These are phyloP conservation scores for Cebus imitator DNA, from an alignment of 2,113 vertebrate species.

Conservation along the genomic window DNA sequence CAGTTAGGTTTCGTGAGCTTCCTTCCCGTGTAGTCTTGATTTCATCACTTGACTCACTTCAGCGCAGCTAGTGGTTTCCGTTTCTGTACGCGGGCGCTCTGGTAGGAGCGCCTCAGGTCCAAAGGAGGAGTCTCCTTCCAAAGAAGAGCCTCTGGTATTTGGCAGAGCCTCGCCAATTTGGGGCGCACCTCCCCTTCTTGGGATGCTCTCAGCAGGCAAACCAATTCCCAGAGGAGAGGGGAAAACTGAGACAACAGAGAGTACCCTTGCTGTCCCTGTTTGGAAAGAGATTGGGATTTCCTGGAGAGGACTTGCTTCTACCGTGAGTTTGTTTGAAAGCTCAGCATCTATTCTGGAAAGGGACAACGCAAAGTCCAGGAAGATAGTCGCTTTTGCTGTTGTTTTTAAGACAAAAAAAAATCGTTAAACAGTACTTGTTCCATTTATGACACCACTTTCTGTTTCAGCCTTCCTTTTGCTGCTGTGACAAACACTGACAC, in stretches of 20 bases:
- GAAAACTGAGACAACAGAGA: neutral
- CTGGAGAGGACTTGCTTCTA: slow-evolving; percentile 29
- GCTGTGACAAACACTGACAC: neutral
- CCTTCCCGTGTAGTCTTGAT: slow-evolving; percentile 50
- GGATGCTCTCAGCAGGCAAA: neutral
- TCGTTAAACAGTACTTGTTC: neutral
- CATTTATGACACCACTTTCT: neutral
- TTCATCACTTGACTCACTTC: slow-evolving; percentile 75
- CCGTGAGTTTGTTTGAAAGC: neutral
- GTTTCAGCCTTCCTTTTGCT: neutral
- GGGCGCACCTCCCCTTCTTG: slow-evolving; percentile 15
- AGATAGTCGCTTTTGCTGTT: neutral
- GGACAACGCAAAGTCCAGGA: neutral
- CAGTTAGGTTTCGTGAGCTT: slow-evolving; percentile 40
- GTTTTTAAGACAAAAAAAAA: neutral
- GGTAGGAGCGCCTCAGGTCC: slow-evolving; percentile 56
- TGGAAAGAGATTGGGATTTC: slow-evolving; percentile 40
- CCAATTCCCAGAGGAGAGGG: neutral
- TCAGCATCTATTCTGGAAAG: neutral
- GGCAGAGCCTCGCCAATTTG: slow-evolving; percentile 24
- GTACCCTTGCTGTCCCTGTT: neutral
- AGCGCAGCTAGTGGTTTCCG: slow-evolving; percentile 74
- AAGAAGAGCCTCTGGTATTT: slow-evolving; percentile 37
- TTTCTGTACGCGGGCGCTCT: slow-evolving; percentile 35
- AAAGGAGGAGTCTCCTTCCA: slow-evolving; percentile 51